Conservation (phyloP, 2,113 vertebrate species). For the Leptodactylus fuscus region DNA sequence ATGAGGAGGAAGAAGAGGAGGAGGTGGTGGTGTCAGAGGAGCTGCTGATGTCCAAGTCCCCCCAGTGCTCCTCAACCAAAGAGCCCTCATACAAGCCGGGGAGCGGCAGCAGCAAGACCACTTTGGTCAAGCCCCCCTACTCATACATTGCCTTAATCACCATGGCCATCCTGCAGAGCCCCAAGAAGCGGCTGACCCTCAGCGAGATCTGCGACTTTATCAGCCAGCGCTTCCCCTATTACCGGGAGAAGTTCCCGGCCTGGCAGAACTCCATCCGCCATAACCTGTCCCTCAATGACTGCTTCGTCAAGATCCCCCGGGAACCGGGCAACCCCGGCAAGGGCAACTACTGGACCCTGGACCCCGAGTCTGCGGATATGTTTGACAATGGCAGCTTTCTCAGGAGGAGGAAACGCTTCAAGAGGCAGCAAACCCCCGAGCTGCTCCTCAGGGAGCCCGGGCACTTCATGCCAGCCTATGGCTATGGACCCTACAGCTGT, state of each 20-base stretch:
- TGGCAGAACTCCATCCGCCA: slow-evolving; percentile 88
- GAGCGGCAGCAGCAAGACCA: slow-evolving; percentile 77
- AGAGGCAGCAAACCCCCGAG: slow-evolving; percentile 86
- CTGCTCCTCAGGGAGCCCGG: slow-evolving; percentile 78
- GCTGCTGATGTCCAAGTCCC: slow-evolving; percentile 71
- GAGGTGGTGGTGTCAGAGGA: slow-evolving; percentile 83
- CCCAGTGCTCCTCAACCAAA: slow-evolving; percentile 72
- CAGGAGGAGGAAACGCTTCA: slow-evolving; percentile 90
- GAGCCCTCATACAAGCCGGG: slow-evolving; percentile 74
- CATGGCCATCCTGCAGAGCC: slow-evolving; percentile 93
- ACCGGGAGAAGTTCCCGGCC: slow-evolving; percentile 86
- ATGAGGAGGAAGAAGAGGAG: slow-evolving; percentile 86
- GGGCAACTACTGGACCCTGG: slow-evolving; percentile 91
- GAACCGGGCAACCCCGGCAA: slow-evolving; percentile 90
- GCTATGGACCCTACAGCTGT: slow-evolving; percentile 83
- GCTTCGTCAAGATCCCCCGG: slow-evolving; percentile 86
- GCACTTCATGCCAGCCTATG: slow-evolving; percentile 79
- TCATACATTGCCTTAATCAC: slow-evolving; percentile 95
- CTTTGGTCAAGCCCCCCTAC: slow-evolving; percentile 91
- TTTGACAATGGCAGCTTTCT: slow-evolving; percentile 93
- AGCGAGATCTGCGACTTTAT: slow-evolving; percentile 90
- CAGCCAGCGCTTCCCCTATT: slow-evolving; percentile 85
- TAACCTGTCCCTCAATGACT: slow-evolving; percentile 86
- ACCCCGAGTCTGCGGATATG: slow-evolving; percentile 91
- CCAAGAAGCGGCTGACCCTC: slow-evolving; percentile 90